Conservation (phyloP, 2,113 vertebrate species). For the Chloropsis hardwickii region DNA sequence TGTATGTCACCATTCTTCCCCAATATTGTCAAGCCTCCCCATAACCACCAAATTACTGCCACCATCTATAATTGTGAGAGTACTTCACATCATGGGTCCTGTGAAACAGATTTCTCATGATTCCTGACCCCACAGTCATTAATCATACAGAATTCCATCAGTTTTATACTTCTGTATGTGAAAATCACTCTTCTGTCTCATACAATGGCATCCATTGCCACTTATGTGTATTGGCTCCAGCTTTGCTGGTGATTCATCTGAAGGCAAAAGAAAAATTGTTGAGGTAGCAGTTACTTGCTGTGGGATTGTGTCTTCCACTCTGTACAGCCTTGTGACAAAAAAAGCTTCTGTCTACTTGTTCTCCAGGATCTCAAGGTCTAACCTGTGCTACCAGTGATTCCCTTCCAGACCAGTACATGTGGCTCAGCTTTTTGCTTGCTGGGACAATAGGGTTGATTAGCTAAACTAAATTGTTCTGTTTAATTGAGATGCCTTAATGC, state of each 20-base stretch:
- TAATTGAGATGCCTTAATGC: conserved; percentile 33
- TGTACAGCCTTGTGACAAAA: neutral
- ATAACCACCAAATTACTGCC: neutral
- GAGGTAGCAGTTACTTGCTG: neutral
- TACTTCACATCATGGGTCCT: neutral
- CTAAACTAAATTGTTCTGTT: conserved; percentile 28
- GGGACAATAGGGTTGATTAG: conserved; percentile 46
- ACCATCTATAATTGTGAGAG: neutral
- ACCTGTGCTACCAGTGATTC: neutral
- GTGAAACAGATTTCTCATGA: neutral
- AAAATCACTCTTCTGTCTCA: neutral
- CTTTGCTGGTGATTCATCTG: conserved; percentile 12
- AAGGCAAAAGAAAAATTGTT: neutral
- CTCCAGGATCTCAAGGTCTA: neutral
- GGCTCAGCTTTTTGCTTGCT: conserved; percentile 1
- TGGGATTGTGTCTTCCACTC: neutral
- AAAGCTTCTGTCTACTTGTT: neutral
- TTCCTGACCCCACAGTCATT: neutral
- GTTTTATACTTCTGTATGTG: neutral
- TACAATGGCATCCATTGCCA: neutral
- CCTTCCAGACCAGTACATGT: neutral
- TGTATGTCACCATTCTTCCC: neutral
- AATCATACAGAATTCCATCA: neutral
- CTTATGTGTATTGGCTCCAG: neutral
- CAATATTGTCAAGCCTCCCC: neutral